Conservation (phyloP, 2,888 invertebrate species). For the Pteria penguin region DNA sequence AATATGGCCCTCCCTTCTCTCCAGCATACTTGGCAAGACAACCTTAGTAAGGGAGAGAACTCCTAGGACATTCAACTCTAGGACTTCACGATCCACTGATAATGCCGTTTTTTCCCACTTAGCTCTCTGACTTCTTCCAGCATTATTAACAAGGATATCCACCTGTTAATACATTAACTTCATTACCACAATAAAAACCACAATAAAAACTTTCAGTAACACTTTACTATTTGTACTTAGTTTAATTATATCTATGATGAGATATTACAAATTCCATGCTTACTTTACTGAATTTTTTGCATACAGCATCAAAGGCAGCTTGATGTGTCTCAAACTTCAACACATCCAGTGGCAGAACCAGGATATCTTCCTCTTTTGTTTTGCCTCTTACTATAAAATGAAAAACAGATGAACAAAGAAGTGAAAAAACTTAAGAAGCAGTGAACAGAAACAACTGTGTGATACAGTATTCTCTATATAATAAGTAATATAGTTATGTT, state of each 20-base stretch:
- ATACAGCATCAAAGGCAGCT: conserved; percentile 83
- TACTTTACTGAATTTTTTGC: conserved; percentile 84
- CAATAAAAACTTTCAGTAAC: background rate
- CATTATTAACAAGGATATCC: conserved; percentile 90
- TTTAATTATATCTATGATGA: no score
- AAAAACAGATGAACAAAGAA: background rate
- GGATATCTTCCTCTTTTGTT: conserved; percentile 82
- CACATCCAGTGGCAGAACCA: conserved; percentile 87
- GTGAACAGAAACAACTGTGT: no score
- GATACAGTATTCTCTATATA: no score
- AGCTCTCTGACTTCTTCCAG: conserved; percentile 89
- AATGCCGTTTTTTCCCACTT: conserved; percentile 86
- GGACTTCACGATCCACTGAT: conserved; percentile 87
- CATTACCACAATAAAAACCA: background rate
- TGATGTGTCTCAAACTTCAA: conserved; percentile 84
- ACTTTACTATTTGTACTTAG: no score
- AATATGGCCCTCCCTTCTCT: conserved; percentile 84
- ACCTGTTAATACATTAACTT: conserved; percentile 81
- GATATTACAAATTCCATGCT: no score
- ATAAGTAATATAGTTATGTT: no score
- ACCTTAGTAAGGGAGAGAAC: conserved; percentile 86
- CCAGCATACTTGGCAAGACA: conserved; percentile 84
- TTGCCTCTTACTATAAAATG: conserved; percentile 19
- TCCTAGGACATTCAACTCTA: conserved; percentile 89
- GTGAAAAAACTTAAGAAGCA: no score